Percentiles rank a stretch among this genome's conserved stretches.
phyloP scores from a whole-genome alignment of 2,113 vertebrate species.

The Halichoerus grypus region DNA sequence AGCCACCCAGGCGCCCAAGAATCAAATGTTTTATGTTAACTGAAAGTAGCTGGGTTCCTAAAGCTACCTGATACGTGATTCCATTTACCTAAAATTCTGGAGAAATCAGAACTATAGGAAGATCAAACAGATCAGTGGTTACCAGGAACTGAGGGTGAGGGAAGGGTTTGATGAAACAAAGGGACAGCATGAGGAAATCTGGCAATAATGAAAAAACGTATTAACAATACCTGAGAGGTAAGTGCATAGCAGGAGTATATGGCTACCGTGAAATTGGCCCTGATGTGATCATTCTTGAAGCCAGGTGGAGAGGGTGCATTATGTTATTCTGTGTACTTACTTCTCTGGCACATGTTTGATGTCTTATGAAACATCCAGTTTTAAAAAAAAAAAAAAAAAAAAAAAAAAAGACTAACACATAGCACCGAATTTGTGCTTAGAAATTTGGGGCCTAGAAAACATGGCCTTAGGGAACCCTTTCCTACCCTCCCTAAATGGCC shows the following conservation, averaged over 20 bases:
- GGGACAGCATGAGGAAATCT: not conserved
- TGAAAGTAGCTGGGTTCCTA: not conserved
- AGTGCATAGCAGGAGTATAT: not conserved
- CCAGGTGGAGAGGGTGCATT: not conserved
- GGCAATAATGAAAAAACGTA: not conserved
- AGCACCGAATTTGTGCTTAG: not conserved
- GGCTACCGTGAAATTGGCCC: not conserved
- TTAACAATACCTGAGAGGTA: not conserved
- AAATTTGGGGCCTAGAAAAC: not conserved
- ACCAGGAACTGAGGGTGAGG: not conserved
- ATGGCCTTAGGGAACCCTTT: not conserved
- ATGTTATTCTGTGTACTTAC: not conserved
- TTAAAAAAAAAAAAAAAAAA: not conserved
- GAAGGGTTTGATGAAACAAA: not conserved
- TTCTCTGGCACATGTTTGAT: not conserved
- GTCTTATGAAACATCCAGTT: not conserved
- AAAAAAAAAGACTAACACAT: not conserved
- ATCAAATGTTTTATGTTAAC: not conserved
- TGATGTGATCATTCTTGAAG: not conserved
- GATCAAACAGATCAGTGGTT: not conserved
- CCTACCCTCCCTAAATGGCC: slow-evolving; percentile 42
- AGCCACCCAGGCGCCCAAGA: not conserved
- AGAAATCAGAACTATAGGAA: not conserved
- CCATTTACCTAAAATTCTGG: not conserved
- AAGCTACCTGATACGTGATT: not conserved